These are phyloP conservation scores for Lysiphlebus fabarum DNA, from an alignment of 1,140 invertebrate genomes.

Conservation along the genomic window DNA sequence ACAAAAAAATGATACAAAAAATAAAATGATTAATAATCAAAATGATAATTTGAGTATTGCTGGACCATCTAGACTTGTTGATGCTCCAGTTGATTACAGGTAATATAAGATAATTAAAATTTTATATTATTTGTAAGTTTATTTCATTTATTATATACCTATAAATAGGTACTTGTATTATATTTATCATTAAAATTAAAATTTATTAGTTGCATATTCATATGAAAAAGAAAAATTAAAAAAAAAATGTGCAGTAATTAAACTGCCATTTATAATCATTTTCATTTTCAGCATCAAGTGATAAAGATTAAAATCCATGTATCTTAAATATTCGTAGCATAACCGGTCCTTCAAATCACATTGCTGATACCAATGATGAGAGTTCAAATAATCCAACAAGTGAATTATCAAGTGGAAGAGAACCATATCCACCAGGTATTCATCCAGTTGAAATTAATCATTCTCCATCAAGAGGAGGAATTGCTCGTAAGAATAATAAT, in stretches of 20 bases:
- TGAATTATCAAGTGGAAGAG: slow-evolving; percentile 15
- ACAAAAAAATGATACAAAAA: slow-evolving; percentile 35
- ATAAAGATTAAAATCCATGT: slow-evolving; percentile 19
- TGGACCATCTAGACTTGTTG: slow-evolving; percentile 47
- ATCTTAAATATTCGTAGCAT: slow-evolving; percentile 30
- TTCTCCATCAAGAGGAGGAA: slow-evolving; percentile 14
- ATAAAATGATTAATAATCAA: slow-evolving; percentile 30
- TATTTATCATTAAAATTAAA: no score
- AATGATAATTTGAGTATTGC: slow-evolving; percentile 38
- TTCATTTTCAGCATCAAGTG: no score
- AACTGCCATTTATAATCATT: no score
- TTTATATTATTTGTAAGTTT: background rate
- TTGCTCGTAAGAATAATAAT: slow-evolving; percentile 1
- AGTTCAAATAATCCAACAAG: slow-evolving; percentile 12
- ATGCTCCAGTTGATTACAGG: slow-evolving; percentile 42
- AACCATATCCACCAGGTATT: slow-evolving; percentile 4
- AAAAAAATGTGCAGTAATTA: no score
- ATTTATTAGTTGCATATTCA: no score
- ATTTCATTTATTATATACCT: no score
- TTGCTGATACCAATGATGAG: slow-evolving; percentile 23
- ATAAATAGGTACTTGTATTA: no score
- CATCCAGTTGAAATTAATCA: slow-evolving; percentile 31
- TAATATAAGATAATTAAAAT: slow-evolving; percentile 4
- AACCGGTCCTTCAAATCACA: slow-evolving; percentile 30
- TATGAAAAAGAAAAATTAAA: background rate